These are phyloP conservation scores for Dromius quadrimaculatus DNA, from an alignment of 2,888 invertebrate genomes.

Conservation along the genomic window DNA sequence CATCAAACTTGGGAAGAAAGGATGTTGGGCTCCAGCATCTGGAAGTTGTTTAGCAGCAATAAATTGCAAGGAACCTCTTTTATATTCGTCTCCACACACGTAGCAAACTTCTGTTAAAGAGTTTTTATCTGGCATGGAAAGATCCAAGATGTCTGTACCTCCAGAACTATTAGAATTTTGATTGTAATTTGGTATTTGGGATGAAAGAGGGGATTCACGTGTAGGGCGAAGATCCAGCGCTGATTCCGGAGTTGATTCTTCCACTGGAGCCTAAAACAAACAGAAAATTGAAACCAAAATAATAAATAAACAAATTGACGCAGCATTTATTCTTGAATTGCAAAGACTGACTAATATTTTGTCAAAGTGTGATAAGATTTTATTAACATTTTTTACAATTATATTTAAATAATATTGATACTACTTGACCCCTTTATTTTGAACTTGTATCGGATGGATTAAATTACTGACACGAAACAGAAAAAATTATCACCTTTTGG, in stretches of 20 bases:
- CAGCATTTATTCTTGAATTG: neutral
- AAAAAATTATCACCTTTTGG: conserved; percentile 39
- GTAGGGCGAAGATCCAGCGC: conserved; percentile 72
- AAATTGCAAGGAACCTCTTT: conserved; percentile 83
- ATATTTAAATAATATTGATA: conserved; percentile 42
- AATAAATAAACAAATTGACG: conserved; percentile 5
- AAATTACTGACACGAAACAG: conserved; percentile 40
- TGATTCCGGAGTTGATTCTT: conserved; percentile 58
- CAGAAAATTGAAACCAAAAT: neutral
- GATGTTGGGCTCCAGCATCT: conserved; percentile 68
- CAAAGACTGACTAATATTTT: neutral
- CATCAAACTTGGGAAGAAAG: conserved; percentile 81
- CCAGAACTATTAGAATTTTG: conserved; percentile 69
- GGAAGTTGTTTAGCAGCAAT: conserved; percentile 72
- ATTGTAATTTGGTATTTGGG: conserved; percentile 62
- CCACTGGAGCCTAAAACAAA: conserved; percentile 50
- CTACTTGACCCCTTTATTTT: conserved; percentile 48
- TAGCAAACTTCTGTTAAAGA: conserved; percentile 91
- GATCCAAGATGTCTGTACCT: conserved; percentile 87
- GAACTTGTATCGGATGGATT: conserved; percentile 48
- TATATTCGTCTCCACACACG: conserved; percentile 90
- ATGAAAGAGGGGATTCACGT: conserved; percentile 63
- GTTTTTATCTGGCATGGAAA: conserved; percentile 94
- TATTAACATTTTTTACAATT: conserved; percentile 29
- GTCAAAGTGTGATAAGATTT: conserved; percentile 5